Evolutionary conservation across 2,888 invertebrate genomes (phyloP).

Genomic region (Piscicola geometra): DNA sequence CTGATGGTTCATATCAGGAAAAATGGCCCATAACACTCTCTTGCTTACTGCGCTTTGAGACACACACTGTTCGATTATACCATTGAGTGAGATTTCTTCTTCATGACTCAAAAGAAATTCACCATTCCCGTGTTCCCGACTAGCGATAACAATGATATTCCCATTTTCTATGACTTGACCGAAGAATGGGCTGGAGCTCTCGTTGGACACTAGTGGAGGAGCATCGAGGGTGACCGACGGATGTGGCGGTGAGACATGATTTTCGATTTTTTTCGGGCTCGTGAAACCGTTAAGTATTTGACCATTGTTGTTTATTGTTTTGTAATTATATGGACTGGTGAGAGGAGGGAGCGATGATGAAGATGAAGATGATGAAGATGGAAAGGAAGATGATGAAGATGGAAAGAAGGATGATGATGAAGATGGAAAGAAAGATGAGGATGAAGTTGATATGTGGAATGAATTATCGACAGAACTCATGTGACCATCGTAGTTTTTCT

Average conservation of each 20-base stretch:
- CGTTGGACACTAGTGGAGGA: neutral
- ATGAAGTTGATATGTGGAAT: slow-evolving; percentile 11
- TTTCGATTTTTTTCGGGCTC: neutral
- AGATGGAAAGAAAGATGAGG: neutral
- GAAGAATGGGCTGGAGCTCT: neutral
- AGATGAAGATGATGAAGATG: neutral
- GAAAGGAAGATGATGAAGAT: neutral
- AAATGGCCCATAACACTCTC: too few relatives aligned
- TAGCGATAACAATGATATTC: neutral
- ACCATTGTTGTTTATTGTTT: too few relatives aligned
- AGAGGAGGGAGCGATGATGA: neutral
- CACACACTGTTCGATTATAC: too few relatives aligned
- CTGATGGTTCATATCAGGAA: too few relatives aligned
- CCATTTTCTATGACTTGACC: neutral
- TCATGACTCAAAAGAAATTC: neutral
- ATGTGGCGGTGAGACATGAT: neutral
- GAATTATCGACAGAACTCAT: neutral
- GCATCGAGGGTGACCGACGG: too few relatives aligned
- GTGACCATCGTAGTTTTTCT: neutral
- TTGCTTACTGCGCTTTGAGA: too few relatives aligned
- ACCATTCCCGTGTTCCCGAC: neutral
- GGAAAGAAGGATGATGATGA: neutral
- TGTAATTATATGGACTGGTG: too few relatives aligned
- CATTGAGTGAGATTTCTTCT: neutral
- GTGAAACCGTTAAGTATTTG: neutral